phyloP scores from a whole-genome alignment of 2,113 vertebrate genomes.

The Psammodynastes pulverulentus region DNA sequence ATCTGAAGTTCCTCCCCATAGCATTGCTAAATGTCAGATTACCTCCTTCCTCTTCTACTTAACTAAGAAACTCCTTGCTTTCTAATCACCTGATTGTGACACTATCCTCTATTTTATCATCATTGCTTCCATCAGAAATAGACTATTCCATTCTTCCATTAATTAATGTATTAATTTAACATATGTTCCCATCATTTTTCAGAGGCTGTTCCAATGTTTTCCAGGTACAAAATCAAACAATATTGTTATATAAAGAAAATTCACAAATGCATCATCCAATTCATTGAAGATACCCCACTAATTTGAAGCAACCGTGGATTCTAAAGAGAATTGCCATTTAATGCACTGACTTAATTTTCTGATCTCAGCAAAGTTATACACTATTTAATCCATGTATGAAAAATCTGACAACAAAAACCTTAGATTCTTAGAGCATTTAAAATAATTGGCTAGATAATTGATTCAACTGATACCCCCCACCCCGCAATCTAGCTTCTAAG shows the following conservation, averaged over 20 bases:
- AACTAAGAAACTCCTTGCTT: constrained; percentile 50
- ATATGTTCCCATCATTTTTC: constrained; percentile 21
- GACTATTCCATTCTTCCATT: constrained; percentile 42
- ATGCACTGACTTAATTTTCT: neutral
- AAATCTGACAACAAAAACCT: neutral
- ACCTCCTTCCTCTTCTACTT: constrained; percentile 10
- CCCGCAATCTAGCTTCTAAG: neutral
- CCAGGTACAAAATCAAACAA: neutral
- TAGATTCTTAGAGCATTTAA: neutral
- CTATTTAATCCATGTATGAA: neutral
- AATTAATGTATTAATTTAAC: constrained; percentile 12
- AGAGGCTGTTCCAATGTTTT: constrained; percentile 16
- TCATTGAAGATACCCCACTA: neutral
- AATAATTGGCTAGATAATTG: neutral
- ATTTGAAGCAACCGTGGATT: neutral
- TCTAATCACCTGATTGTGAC: constrained; percentile 41
- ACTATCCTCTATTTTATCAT: constrained; percentile 34
- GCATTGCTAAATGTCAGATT: constrained; percentile 31
- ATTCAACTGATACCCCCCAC: neutral
- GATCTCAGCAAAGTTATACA: neutral
- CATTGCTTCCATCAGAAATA: constrained; percentile 7
- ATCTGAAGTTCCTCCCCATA: constrained; percentile 26
- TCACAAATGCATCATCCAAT: neutral
- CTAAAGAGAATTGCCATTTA: neutral
- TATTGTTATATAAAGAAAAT: constrained; percentile 8